Percentiles rank a stretch among this genome's conserved stretches.
phyloP scores from a whole-genome alignment of 2,797 vertebrate species.

The Coregonus suidteri region DNA sequence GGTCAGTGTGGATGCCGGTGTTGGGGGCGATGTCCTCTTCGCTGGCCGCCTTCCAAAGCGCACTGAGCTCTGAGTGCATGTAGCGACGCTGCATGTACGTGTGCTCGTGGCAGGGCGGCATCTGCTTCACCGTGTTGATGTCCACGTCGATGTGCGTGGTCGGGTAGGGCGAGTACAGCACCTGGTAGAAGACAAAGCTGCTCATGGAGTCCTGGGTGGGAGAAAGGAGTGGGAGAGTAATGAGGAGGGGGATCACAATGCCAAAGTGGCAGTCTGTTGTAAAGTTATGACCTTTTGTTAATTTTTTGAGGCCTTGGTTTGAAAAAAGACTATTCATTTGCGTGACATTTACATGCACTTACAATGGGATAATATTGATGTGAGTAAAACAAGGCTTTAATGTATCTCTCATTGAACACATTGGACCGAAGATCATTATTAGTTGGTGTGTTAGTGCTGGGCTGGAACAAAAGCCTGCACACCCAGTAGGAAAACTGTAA shows the following conservation, averaged over 20 bases:
- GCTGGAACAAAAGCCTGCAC: background rate
- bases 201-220: slow-evolving; percentile 87
- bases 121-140: slow-evolving; percentile 96
- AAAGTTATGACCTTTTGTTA: background rate
- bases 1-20: slow-evolving; percentile 87
- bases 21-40: slow-evolving; percentile 92
- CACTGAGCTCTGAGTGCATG: slow-evolving; percentile 88
- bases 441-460: background rate
- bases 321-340: background rate
- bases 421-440: background rate
- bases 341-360: background rate
- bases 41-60: slow-evolving; percentile 89
- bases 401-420: slow-evolving; percentile 1
- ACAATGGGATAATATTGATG: background rate
- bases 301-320: background rate
- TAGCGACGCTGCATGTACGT: slow-evolving; percentile 92
- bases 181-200: slow-evolving; percentile 95
- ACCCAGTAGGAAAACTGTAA: background rate
- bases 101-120: slow-evolving; percentile 96
- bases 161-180: slow-evolving; percentile 94
- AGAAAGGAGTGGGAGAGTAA: no score
- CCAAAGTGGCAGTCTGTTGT: background rate
- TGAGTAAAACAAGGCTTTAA: background rate
- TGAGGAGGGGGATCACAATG: background rate
- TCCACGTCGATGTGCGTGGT: slow-evolving; percentile 97